Conservation (phyloP, 2,113 vertebrate genomes). For the Salvator merianae region DNA sequence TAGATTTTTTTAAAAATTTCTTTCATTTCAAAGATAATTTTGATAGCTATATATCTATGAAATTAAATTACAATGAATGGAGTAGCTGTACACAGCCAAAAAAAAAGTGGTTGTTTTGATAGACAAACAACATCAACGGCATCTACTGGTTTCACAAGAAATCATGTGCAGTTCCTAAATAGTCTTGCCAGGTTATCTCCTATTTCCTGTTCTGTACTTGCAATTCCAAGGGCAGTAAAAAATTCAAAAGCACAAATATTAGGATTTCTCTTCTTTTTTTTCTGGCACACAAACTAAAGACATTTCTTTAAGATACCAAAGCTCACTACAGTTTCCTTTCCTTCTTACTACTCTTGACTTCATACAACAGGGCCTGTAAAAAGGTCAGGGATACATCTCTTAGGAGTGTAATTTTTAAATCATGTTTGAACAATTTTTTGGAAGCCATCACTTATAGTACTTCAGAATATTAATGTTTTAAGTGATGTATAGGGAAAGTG, state of each 20-base stretch:
- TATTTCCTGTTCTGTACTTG: neutral
- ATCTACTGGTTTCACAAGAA: neutral
- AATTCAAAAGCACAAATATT: neutral
- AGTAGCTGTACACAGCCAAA: neutral
- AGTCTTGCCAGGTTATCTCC: neutral
- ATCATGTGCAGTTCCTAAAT: neutral
- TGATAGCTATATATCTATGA: neutral
- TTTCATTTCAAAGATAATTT: neutral
- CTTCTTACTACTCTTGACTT: neutral
- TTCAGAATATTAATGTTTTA: neutral
- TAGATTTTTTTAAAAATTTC: neutral
- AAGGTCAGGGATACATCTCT: too few species aligned
- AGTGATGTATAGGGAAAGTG: too few species aligned
- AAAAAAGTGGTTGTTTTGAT: neutral
- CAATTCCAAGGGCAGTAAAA: neutral
- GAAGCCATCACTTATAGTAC: neutral
- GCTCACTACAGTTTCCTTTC: neutral
- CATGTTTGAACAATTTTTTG: neutral
- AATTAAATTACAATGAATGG: neutral
- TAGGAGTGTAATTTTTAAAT: too few species aligned
- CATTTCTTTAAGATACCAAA: neutral
- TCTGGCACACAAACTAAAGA: constrained; percentile 11
- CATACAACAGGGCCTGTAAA: neutral
- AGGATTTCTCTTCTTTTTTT: neutral
- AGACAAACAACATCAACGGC: neutral